phyloP scores from a whole-genome alignment of 2,888 invertebrate species.

The Druceiella hillmani region DNA sequence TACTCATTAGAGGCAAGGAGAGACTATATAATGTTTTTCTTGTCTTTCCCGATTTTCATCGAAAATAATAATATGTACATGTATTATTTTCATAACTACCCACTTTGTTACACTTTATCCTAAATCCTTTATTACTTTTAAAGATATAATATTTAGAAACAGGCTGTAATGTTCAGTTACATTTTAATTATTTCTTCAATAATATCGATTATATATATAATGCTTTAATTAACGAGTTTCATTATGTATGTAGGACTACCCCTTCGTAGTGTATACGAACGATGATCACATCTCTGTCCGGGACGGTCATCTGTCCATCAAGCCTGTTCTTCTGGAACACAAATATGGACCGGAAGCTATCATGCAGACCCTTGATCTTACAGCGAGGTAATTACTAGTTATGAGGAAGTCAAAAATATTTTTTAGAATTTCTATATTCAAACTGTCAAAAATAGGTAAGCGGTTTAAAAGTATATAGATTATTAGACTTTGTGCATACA shows the following conservation, averaged over 20 bases:
- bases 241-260: constrained; percentile 51
- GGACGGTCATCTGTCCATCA: constrained; percentile 54
- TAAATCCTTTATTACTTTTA: not conserved
- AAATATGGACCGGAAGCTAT: constrained; percentile 45
- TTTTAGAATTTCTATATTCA: too few species aligned
- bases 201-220: not conserved
- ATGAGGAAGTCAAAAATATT: too few species aligned
- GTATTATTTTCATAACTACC: too few species aligned
- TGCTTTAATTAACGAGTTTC: not conserved
- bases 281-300: constrained; percentile 49
- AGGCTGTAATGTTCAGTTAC: too few species aligned
- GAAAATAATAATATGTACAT: too few species aligned
- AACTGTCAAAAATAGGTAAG: too few species aligned
- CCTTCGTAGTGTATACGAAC: constrained; percentile 62
- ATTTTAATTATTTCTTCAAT: constrained; percentile 3
- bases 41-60: too few species aligned
- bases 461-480: too few species aligned
- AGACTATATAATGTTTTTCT: too few species aligned
- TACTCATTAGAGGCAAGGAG: too few species aligned
- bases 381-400: constrained; percentile 33
- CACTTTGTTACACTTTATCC: too few species aligned
- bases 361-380: constrained; percentile 36
- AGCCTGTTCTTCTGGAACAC: constrained; percentile 50
- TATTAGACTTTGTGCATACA: too few species aligned
- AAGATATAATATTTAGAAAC: not conserved